Percentiles rank a stretch among this genome's conserved stretches.
Evolutionary conservation across 1,140 invertebrate species (phyloP).

Genomic region (Oncopodura yosiiana): DNA sequence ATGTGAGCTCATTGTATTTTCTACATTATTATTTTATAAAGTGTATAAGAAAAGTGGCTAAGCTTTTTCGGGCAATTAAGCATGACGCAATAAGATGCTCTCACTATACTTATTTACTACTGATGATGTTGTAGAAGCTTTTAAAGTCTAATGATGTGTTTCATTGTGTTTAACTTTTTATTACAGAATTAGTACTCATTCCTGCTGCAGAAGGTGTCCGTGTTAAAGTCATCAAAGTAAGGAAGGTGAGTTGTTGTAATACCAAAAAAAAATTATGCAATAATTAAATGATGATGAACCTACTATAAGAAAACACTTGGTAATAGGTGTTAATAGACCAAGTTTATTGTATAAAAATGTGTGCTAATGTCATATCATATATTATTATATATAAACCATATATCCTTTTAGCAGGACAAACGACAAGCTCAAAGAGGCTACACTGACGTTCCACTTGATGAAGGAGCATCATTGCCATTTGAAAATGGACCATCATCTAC

Average conservation of each 20-base stretch:
- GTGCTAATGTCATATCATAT: background rate
- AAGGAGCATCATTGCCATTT: constrained; percentile 16
- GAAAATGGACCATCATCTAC: constrained; percentile 3
- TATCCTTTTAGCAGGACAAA: constrained; percentile 12
- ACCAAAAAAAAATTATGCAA: background rate
- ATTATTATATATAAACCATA: background rate
- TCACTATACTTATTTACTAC: too few relatives aligned
- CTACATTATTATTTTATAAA: too few relatives aligned
- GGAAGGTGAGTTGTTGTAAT: constrained; percentile 4
- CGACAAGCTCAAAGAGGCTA: constrained; percentile 27
- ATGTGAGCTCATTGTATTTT: too few relatives aligned
- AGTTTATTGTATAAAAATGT: background rate
- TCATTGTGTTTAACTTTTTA: background rate
- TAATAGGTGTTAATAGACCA: too few relatives aligned
- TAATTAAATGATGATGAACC: too few relatives aligned
- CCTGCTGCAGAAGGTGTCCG: constrained; percentile 16
- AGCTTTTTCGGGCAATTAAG: too few relatives aligned
- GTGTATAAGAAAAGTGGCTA: too few relatives aligned
- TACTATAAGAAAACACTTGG: too few relatives aligned
- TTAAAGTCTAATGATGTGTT: too few relatives aligned
- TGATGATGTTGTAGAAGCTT: too few relatives aligned
- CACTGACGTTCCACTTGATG: constrained; percentile 26
- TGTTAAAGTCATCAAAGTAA: constrained; percentile 22
- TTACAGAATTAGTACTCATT: constrained; percentile 21
- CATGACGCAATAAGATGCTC: too few relatives aligned